These are phyloP conservation scores for Indicator maculatus DNA, from an alignment of 2,113 vertebrate species.

Conservation along the genomic window DNA sequence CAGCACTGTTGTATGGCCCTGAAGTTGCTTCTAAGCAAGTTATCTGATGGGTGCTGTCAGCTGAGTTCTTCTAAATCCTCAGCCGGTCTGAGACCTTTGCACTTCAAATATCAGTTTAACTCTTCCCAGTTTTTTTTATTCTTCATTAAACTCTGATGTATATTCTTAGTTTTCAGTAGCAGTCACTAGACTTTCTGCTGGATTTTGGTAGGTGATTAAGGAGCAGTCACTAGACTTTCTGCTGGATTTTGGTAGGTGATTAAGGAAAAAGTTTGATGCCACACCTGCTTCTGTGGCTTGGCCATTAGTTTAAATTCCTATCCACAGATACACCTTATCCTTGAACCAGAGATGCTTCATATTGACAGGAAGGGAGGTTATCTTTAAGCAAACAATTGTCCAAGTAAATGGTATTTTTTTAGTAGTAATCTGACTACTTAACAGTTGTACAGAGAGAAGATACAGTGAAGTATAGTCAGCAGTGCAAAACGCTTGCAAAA, in stretches of 20 bases:
- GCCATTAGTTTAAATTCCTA: neutral
- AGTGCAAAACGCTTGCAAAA: neutral
- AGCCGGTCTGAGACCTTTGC: neutral
- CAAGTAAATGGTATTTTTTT: neutral
- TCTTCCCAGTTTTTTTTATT: neutral
- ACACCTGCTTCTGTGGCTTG: neutral
- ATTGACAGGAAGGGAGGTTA: neutral
- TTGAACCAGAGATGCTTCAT: neutral
- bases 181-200: neutral
- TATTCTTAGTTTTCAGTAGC: neutral
- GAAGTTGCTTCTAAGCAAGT: neutral
- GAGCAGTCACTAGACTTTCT: neutral
- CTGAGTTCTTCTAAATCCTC: neutral
- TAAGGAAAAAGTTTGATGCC: neutral
- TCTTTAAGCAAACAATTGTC: neutral
- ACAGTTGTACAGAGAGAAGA: neutral
- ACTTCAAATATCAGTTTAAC: neutral
- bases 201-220: neutral
- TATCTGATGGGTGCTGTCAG: neutral
- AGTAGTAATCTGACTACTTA: neutral
- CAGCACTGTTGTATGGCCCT: neutral
- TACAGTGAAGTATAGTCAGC: neutral
- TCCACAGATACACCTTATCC: neutral
- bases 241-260: neutral
- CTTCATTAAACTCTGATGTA: neutral